Evolutionary conservation across 1,140 invertebrate genomes (phyloP), one percentile per base, ranked within the genome.

Genomic region (Lucilia cuprina): DNA sequence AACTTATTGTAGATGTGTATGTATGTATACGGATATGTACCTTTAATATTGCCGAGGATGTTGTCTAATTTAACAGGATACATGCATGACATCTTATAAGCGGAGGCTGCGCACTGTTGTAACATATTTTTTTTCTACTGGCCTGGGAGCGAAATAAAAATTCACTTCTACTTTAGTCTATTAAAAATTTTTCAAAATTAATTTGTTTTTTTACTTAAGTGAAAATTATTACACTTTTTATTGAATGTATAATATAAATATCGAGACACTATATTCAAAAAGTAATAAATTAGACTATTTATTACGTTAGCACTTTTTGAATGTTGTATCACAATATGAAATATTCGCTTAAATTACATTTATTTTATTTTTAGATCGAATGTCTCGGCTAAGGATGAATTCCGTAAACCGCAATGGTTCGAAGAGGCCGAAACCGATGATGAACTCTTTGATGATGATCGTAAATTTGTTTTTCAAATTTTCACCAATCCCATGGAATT

Each of bases 401-500:
- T 91, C 82, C 86, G 90, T 30, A 91, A 91, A 84, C 90, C 90
- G 8, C 88, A 89, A 82, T 91, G 90, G 90, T 91, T 89, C 50
- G 90, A 91, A 83, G 90, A 91, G 84, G 87, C 88, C 10, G 90
- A 91, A 85, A 90, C 90, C 10, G 90, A 91, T 65, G 90, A 91
- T 82, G 90, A 91, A 74, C 86, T 91, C n/a, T 91, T 91, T 60
- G 90, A 91, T 83, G 89, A 89, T 55, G 88, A 91, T 86, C 88
- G 89, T 49, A 91, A 90, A 84, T 90, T 91, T 84, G 88, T 87
- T 19, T 92, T 92, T 82, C 89, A 92, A 84, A 87, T 92, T 14
- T 92, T 92, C 34, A 89, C 90, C 2, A 91, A 91, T 87, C 91
- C 92, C 0, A 82, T 92, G 77, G 91, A 92, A 87, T 90, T 92